Base-by-base conservation (phyloP, 2,888 invertebrate genomes). In the Eupithecia subfuscata region DNA sequence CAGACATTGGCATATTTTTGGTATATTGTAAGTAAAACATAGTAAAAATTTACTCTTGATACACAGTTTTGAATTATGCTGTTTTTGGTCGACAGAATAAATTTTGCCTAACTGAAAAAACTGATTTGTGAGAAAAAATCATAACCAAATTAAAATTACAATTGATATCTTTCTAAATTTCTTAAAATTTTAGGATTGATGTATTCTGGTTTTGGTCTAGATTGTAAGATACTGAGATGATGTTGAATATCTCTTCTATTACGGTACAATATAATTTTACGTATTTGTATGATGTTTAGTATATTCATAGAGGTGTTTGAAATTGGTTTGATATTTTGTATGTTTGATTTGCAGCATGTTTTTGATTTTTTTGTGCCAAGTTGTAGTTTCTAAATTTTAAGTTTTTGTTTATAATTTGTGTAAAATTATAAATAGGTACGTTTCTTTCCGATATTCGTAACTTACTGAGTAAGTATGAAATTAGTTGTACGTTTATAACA, bases 331-430 rank as follows among this genome's bases (percentile, higher is more conserved):
- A 56, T 76, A 60, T 75, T 73, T 79, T 67, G 69, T 76, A 72
- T 75, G 70, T 79, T 48, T 69, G 48, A 37, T 70, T 56, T 37
- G 40, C 25, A 76, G 73, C 64, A 74, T 76, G 76, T 70, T n/a
- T 64, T 74, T 74, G 68, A 74, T 74, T 77, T 74, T 34, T 76
- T 56, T 72, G 78, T 75, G 77, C 75, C 75, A 75, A 75, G 73
- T 73, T 73, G 64, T 73, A 60, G 52, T 75, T 75, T 71, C 43
- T 73, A 78, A 77, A 74, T 71, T 82, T 75, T 79, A 75, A 78
- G 76, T 79, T 73, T 70, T 74, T 68, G 40, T 63, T 73, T 73
- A 40, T 69, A 70, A 48, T 52, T 68, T 37, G 43, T 67, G 56
- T 67, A 65, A 64, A 45, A 22, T 68, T 45, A 40, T 68, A 56